A percentile compares a stretch with the other conserved stretches of the same genome.
Evolutionary conservation across 2,888 invertebrate species (phyloP).

Genomic region (Cryptus armator): DNA sequence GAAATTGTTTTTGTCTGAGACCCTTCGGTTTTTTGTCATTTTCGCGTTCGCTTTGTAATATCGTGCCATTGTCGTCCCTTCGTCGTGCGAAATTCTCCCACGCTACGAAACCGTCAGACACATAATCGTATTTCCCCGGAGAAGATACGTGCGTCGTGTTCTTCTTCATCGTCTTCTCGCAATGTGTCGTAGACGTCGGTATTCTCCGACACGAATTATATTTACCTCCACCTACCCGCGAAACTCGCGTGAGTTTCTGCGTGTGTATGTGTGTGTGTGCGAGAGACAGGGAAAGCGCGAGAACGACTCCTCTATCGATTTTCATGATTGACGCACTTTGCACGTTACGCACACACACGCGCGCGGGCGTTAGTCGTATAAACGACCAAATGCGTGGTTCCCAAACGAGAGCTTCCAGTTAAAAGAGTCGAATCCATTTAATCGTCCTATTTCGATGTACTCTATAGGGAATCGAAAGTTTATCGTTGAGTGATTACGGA

Average conservation of each 20-base stretch:
- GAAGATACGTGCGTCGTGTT: slow-evolving; percentile 41
- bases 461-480: slow-evolving; percentile 1
- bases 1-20: neutral
- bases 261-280: slow-evolving; percentile 29
- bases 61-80: neutral
- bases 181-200: slow-evolving; percentile 31
- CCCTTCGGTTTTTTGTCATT: slow-evolving; percentile 13
- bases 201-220: slow-evolving; percentile 60
- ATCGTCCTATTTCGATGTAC: neutral
- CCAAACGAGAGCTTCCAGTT: neutral
- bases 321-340: slow-evolving; percentile 65
- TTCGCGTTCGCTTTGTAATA: neutral
- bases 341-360: slow-evolving; percentile 23
- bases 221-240: slow-evolving; percentile 43
- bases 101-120: slow-evolving; percentile 45
- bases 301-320: slow-evolving; percentile 66
- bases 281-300: slow-evolving; percentile 50
- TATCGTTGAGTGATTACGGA: neutral
- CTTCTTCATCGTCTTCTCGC: slow-evolving; percentile 23
- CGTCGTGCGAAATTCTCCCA: slow-evolving; percentile 61
- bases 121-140: slow-evolving; percentile 58
- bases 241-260: slow-evolving; percentile 33
- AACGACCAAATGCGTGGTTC: neutral
- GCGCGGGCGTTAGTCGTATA: neutral
- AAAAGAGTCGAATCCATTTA: neutral